These are phyloP conservation scores for Rhopalosiphum padi DNA, from an alignment of 1,140 invertebrate species.

Conservation along the genomic window DNA sequence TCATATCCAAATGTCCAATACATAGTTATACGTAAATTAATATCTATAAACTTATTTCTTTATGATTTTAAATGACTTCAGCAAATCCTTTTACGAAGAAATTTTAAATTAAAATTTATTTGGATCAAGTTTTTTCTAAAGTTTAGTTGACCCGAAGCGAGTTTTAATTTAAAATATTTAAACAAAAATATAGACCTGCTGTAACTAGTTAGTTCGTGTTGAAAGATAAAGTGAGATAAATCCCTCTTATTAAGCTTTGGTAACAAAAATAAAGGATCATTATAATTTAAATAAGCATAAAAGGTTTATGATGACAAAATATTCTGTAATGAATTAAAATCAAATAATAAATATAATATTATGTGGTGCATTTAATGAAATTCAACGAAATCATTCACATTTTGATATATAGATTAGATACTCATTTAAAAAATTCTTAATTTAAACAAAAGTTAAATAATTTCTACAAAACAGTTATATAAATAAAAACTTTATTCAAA, in stretches of 20 bases:
- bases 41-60: background rate
- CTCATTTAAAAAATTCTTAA: background rate
- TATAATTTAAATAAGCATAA: background rate
- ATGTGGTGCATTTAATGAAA: background rate
- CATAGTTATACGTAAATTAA: background rate
- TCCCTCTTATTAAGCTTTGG: background rate
- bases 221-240: background rate
- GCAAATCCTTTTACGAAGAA: background rate
- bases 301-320: background rate
- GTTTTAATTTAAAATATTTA: background rate
- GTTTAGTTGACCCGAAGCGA: background rate
- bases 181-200: background rate
- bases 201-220: background rate
- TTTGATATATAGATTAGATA: background rate
- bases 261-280: background rate
- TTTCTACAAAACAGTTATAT: too few relatives aligned
- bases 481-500: too few relatives aligned
- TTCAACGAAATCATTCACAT: background rate
- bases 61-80: background rate
- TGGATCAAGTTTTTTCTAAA: background rate
- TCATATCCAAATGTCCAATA: background rate
- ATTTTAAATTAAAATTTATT: constrained; percentile 11
- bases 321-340: background rate
- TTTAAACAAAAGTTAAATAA: too few relatives aligned
- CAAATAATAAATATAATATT: background rate